Conservation (phyloP, 1,140 invertebrate genomes). For the Palaemon carinicauda region DNA sequence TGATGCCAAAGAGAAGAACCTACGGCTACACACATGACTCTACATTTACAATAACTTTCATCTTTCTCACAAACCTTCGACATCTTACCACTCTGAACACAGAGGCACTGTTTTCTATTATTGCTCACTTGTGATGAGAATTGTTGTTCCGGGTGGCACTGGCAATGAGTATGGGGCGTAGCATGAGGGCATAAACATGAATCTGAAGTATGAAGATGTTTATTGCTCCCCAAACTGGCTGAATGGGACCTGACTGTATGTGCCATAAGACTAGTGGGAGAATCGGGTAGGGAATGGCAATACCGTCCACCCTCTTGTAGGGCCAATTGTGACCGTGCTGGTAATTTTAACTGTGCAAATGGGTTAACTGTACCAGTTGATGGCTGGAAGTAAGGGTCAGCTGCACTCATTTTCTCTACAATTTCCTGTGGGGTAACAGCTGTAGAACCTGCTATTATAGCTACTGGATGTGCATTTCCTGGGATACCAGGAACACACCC, state of each 20-base stretch:
- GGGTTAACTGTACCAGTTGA: conserved; percentile 57
- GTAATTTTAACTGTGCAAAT: conserved; percentile 50
- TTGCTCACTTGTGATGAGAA: conserved; percentile 28
- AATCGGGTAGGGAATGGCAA: conserved; percentile 55
- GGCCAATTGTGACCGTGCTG: conserved; percentile 52
- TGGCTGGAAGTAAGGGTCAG: conserved; percentile 58
- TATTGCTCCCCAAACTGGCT: background rate
- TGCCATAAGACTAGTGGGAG: background rate
- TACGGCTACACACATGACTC: conserved; percentile 9
- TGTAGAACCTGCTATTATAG: conserved; percentile 1
- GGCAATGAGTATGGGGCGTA: conserved; percentile 27
- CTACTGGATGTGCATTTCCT: conserved; percentile 13
- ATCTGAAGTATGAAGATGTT: conserved; percentile 47
- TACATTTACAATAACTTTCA: conserved; percentile 30
- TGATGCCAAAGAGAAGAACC: conserved; percentile 33
- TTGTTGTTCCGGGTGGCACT: conserved; percentile 36
- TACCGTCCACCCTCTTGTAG: conserved; percentile 55
- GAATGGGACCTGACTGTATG: background rate
- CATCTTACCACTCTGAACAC: conserved; percentile 20
- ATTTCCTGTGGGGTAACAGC: conserved; percentile 56
- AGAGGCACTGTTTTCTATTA: conserved; percentile 44
- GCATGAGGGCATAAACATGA: conserved; percentile 39
- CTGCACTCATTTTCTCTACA: conserved; percentile 57
- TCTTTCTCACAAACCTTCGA: conserved; percentile 20
- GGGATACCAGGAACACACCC: conserved; percentile 61